Percentiles rank a stretch among this genome's conserved stretches.
Evolutionary conservation across 2,797 vertebrate species (phyloP).

Genomic region (Enteromius radiatus): DNA sequence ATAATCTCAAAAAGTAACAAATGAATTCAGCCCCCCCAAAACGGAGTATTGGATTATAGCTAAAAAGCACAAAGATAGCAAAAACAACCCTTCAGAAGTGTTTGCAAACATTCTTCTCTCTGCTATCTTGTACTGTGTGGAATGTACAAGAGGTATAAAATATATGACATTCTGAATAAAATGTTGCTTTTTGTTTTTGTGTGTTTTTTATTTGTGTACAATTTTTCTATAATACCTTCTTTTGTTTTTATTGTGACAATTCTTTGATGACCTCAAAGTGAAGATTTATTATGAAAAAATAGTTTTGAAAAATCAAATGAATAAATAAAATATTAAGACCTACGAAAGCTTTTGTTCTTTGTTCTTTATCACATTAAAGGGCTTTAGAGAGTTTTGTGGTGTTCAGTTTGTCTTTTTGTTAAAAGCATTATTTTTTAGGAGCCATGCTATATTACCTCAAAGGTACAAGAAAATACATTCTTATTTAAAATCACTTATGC

Average conservation of each 20-base stretch:
- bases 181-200: constrained; percentile 77
- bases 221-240: constrained; percentile 87
- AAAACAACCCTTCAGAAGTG: constrained; percentile 47
- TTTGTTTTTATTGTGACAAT: constrained; percentile 89
- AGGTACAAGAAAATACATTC: neutral
- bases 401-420: neutral
- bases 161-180: constrained; percentile 62
- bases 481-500: neutral
- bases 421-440: neutral
- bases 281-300: constrained; percentile 88
- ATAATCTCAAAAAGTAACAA: constrained; percentile 41
- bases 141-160: constrained; percentile 60
- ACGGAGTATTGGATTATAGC: constrained; percentile 43
- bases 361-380: constrained; percentile 29
- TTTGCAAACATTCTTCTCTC: constrained; percentile 55
- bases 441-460: neutral
- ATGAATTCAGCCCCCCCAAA: constrained; percentile 41
- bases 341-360: constrained; percentile 58
- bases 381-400: neutral
- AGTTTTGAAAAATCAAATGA: constrained; percentile 87
- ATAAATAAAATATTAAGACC: constrained; percentile 87
- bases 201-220: constrained; percentile 86
- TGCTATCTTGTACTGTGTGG: constrained; percentile 59
- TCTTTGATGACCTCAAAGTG: constrained; percentile 88
- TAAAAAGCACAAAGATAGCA: constrained; percentile 59